A percentile compares a stretch with the other conserved stretches of the same genome.
These are phyloP conservation scores for Acinonyx jubatus DNA, from an alignment of 2,113 vertebrate genomes.

Conservation along the genomic window DNA sequence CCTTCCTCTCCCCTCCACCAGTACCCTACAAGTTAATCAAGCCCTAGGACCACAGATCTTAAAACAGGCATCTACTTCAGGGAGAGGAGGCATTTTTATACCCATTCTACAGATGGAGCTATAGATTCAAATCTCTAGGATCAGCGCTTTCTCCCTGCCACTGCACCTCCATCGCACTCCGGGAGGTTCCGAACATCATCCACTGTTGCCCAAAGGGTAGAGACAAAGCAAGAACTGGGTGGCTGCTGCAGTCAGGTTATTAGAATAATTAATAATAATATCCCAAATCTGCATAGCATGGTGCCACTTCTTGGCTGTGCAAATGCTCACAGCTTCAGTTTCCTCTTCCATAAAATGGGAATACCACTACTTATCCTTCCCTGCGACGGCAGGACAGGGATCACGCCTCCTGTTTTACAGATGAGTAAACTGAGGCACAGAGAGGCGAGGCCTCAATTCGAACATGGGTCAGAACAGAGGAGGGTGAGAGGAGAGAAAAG, in stretches of 20 bases:
- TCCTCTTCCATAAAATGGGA: neutral
- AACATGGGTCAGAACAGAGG: rapidly evolving
- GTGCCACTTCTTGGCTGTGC: neutral
- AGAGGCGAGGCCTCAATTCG: neutral
- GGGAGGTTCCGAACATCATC: neutral
- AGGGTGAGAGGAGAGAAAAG: neutral
- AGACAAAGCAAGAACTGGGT: neutral
- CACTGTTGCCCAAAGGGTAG: neutral
- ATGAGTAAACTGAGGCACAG: neutral
- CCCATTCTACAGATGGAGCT: neutral
- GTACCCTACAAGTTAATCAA: neutral
- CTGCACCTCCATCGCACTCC: no score
- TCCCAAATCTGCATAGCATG: neutral
- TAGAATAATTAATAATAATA: neutral
- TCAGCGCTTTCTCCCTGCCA: neutral
- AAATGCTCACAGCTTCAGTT: neutral
- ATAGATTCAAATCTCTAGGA: neutral
- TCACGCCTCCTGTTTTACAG: neutral
- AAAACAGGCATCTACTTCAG: neutral
- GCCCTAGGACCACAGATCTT: neutral
- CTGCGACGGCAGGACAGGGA: neutral
- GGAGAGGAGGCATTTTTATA: neutral
- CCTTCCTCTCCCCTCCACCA: neutral
- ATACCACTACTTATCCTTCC: neutral
- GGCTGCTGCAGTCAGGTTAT: neutral